Evolutionary conservation across 2,888 invertebrate genomes (phyloP), one percentile per base, ranked within the genome.

Genomic region (Trachelus stipa): DNA sequence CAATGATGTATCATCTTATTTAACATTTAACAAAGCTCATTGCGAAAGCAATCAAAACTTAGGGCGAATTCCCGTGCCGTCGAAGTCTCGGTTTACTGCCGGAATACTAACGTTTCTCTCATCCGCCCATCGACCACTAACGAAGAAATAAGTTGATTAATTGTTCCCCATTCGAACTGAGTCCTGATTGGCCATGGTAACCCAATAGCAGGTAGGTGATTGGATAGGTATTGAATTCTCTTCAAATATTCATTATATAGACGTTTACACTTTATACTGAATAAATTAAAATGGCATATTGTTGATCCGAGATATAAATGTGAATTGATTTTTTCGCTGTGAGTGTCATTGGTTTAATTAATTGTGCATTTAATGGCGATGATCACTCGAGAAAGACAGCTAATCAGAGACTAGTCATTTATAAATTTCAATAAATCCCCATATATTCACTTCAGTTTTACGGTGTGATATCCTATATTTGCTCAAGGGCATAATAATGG

Each of bases 41-140:
- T 89, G 89, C 87, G 85, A 88, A 90, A 91, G 90, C 89, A 91
- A 90, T 91, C 89, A 90, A 90, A 90, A 91, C 89, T 91, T 90
- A 83, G 80, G 75, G 79, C 80, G 84, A 87, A 86, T 86, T 87
- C 81, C 81, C 79, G 81, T 81, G 82, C 84, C 84, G 86, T 87
- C 87, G 86, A 88, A 89, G 86, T 87, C 86, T 85, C 81, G 83
- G 85, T 84, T 87, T 84, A 83, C 86, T 84, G 81, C 80, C 77
- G 83, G 89, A 89, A 89, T 89, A 89, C 87, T 85, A 88, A 88
- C 84, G 83, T 83, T 75, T 80, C 77, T 68, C 77, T 74, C 77
- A 77, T 82, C 82, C 74, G 40, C 79, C 77, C 23, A 78, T 74
- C 33, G 77, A 73, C 73, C 80, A 79, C 80, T 81, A 80, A 76